phyloP scores from a whole-genome alignment of 2,113 vertebrate genomes.

The Grammomys surdaster region DNA sequence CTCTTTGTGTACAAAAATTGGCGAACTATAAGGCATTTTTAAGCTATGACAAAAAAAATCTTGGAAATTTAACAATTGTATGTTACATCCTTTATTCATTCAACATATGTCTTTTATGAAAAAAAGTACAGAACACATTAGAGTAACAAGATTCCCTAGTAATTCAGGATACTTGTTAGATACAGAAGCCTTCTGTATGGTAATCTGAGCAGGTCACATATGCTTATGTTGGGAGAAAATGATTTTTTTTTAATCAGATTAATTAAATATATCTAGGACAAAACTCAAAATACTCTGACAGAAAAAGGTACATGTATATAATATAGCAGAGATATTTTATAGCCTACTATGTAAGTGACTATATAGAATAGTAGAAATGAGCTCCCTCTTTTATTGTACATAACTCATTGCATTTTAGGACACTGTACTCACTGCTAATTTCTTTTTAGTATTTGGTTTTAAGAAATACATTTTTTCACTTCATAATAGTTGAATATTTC shows the following conservation, averaged over 20 bases:
- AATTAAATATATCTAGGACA: not conserved
- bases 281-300: not conserved
- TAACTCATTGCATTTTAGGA: not conserved
- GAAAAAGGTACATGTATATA: not conserved
- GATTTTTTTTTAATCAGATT: not conserved
- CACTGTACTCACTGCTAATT: not conserved
- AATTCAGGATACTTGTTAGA: not conserved
- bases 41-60: not conserved
- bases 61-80: not conserved
- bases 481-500: not conserved
- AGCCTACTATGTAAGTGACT: not conserved
- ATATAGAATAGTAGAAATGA: not conserved
- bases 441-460: not conserved
- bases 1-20: not conserved
- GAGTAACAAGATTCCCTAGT: no score
- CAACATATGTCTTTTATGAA: not conserved
- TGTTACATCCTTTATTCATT: not conserved
- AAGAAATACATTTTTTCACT: conserved; percentile 20
- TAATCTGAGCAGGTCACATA: no score
- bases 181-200: no score
- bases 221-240: not conserved
- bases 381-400: not conserved
- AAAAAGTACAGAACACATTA: not conserved
- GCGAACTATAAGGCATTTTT: not conserved
- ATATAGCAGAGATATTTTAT: not conserved